Conservation (phyloP, 2,888 invertebrate species). For the Leuctra nigra region DNA sequence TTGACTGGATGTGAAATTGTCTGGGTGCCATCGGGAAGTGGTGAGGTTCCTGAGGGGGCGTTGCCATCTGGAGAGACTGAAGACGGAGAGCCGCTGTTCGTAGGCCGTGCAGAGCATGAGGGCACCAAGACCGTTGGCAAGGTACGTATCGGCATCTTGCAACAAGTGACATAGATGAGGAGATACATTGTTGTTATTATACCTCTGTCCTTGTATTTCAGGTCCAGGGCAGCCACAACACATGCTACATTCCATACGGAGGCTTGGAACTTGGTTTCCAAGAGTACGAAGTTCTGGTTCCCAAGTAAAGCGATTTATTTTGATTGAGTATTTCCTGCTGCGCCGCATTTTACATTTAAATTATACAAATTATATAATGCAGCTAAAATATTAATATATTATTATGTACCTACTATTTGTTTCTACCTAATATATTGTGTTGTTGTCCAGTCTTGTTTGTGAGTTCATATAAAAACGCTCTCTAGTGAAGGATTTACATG, state of each 20-base stretch:
- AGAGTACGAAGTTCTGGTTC: conserved; percentile 72
- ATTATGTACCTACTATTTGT: no score
- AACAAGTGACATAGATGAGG: not conserved
- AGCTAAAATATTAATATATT: not conserved
- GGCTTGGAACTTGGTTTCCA: conserved; percentile 72
- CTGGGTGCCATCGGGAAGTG: conserved; percentile 54
- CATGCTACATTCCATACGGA: conserved; percentile 76
- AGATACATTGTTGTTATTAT: not conserved
- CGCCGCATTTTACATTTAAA: not conserved
- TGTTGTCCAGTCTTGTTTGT: not conserved
- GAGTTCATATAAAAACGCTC: not conserved
- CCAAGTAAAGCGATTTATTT: conserved; percentile 35
- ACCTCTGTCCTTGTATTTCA: conserved; percentile 12
- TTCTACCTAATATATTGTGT: no score
- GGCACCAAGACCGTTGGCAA: conserved; percentile 73
- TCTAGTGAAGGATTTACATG: no score
- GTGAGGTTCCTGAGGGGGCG: conserved; percentile 64
- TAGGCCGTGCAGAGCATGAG: conserved; percentile 69
- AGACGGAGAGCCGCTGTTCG: conserved; percentile 70
- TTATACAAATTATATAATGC: not conserved
- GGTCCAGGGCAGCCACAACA: conserved; percentile 74
- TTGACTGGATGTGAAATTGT: conserved; percentile 38
- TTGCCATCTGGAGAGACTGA: conserved; percentile 58
- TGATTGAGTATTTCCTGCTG: no score
- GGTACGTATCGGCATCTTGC: conserved; percentile 29